Conservation (phyloP, 2,113 vertebrate species). For the Orycteropus afer region DNA sequence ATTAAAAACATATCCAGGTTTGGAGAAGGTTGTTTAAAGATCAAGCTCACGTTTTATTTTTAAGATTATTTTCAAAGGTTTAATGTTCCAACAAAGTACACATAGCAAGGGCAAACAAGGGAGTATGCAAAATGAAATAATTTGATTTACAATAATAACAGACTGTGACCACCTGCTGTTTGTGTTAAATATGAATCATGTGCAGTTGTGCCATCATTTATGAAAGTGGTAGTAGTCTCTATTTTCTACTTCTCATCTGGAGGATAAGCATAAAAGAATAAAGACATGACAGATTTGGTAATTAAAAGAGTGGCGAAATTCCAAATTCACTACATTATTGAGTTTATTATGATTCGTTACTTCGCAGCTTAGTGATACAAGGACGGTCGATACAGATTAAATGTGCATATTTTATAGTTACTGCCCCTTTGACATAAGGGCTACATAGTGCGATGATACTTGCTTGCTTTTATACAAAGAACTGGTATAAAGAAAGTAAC, state of each 20-base stretch:
- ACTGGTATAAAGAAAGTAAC: background rate
- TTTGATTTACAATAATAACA: constrained; percentile 70
- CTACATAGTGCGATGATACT: background rate
- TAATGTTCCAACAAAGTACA: constrained; percentile 19
- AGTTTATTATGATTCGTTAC: constrained; percentile 52
- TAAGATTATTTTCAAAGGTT: constrained; percentile 57
- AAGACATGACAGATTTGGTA: constrained; percentile 63
- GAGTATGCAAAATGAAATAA: constrained; percentile 64
- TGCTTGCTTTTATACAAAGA: constrained; percentile 1
- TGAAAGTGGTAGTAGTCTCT: constrained; percentile 54
- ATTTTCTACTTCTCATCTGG: constrained; percentile 47
- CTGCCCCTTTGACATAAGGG: background rate
- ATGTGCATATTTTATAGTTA: background rate
- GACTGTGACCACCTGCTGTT: constrained; percentile 48
- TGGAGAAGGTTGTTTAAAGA: constrained; percentile 48
- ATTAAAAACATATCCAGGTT: background rate
- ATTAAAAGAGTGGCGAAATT: constrained; percentile 72
- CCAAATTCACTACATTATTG: constrained; percentile 62
- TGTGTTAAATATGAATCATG: constrained; percentile 64
- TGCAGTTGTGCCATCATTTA: constrained; percentile 46
- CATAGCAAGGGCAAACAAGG: constrained; percentile 35
- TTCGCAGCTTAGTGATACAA: background rate
- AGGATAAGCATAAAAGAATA: constrained; percentile 64
- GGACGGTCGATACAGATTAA: background rate
- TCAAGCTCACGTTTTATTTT: background rate